Conservation (phyloP, 2,113 vertebrate genomes). For the Gulo gulo region DNA sequence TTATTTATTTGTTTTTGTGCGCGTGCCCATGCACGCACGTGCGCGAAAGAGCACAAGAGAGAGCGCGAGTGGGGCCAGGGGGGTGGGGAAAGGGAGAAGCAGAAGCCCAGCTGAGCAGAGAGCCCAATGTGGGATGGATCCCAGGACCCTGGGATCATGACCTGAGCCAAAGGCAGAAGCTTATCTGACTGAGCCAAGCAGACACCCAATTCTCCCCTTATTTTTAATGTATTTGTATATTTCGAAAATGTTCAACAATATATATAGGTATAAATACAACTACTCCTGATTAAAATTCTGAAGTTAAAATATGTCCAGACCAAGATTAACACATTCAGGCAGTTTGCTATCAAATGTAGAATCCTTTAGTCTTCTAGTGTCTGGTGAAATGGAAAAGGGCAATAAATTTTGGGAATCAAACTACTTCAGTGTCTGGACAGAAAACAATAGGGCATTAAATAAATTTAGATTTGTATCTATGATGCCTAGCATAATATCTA, state of each 20-base stretch:
- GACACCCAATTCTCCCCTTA: neutral
- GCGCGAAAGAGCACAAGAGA: too few relatives aligned
- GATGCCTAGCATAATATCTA: neutral
- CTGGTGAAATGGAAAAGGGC: neutral
- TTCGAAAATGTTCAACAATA: neutral
- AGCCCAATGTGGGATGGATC: too few relatives aligned
- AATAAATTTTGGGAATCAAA: neutral
- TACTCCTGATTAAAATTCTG: neutral
- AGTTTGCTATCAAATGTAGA: neutral
- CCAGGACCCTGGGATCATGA: too few relatives aligned
- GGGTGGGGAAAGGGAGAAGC: too few relatives aligned
- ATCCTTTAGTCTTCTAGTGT: neutral
- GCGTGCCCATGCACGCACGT: rapidly evolving
- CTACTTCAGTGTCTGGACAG: neutral
- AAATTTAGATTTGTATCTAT: neutral
- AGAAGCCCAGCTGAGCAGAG: too few relatives aligned
- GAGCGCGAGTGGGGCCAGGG: too few relatives aligned
- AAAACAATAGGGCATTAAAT: neutral
- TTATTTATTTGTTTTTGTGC: too few relatives aligned
- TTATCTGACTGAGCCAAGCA: too few relatives aligned
- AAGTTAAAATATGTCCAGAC: neutral
- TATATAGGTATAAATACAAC: neutral
- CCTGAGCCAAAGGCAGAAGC: too few relatives aligned
- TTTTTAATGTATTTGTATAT: neutral
- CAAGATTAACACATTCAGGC: neutral